Evolutionary conservation across 2,797 vertebrate species (phyloP), one percentile per base, ranked within the genome.

Genomic region (Hipposideros larvatus): DNA sequence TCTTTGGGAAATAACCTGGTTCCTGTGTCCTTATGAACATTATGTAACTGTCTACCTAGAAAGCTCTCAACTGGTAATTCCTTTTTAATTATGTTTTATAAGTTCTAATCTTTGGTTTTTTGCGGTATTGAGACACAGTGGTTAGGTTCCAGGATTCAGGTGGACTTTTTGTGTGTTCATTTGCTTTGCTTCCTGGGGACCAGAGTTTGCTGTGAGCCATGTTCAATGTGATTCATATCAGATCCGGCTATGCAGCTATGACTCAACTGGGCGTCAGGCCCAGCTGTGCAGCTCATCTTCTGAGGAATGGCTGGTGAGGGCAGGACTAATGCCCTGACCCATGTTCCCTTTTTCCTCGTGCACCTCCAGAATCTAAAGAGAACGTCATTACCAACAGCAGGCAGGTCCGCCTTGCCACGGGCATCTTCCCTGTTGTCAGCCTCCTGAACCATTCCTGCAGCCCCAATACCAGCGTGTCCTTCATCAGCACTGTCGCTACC

Each of bases 361-460:
- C 55, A 13, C 84, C 87, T 95, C 86, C 96, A 99, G 99, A 98
- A 43, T 96, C 97, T 19, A 66, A 96, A 87, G 98, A 98, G 89
- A 97, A 97, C 37, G 93, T 94, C 2, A 98, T 99, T 89, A 98
- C 99, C 84, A 97, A 98, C 80, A 98, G 97, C 92, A 97, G 97
- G 85, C 99, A 99, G 95, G 95, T 99, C 1, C 99, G 99, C 78
- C 97, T 99, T 48, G 99, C 99, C 7, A 99, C 99, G 0, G 99
- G 99, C 2, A 41, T 99, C 61, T 99, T 99, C 97, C 99, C 99
- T 7, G 98, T 99, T 0, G 97, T 99, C 59, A 99, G 99, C 97
- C 99, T 99, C 55, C 98, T 99, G 95, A 99, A 99, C 98, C 99
- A 99, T 96, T 99, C 99, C 1, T 99, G 99, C 96, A 97, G 98